phyloP scores from a whole-genome alignment of 2,797 vertebrate species.

The Eidolon dupreanum region DNA sequence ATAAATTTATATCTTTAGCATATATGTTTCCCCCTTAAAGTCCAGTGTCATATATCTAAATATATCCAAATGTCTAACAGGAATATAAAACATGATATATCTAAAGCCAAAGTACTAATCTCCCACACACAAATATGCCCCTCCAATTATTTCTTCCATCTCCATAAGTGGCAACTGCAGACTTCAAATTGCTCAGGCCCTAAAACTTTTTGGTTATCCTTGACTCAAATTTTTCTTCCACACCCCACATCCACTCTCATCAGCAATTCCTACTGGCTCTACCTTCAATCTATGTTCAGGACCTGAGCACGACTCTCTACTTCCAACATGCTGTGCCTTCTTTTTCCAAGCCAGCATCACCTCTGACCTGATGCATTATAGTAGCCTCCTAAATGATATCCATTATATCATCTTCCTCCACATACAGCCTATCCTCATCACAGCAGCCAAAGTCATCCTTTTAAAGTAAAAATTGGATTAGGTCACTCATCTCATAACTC shows the following conservation, averaged over 20 bases:
- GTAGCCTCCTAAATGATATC: background rate
- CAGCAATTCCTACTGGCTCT: background rate
- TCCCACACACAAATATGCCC: background rate
- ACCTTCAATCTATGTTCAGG: background rate
- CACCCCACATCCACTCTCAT: background rate
- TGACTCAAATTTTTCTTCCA: background rate
- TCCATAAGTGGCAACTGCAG: background rate
- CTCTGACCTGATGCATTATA: background rate
- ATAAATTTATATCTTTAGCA: conserved; percentile 22
- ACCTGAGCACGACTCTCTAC: background rate
- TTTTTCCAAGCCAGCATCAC: background rate
- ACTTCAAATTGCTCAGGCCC: background rate
- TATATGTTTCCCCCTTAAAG: background rate
- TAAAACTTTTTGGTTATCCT: background rate
- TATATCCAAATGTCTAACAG: background rate
- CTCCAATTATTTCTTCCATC: background rate
- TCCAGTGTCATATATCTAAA: background rate
- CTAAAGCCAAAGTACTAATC: background rate
- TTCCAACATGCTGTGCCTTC: background rate
- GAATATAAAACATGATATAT: conserved; percentile 7
- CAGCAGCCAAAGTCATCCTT: background rate
- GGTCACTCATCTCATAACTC: background rate
- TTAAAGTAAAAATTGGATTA: background rate
- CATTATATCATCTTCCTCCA: background rate
- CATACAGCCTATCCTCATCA: background rate